A percentile compares a stretch with the other conserved stretches of the same genome.
These are phyloP conservation scores for Portevinia maculata DNA, from an alignment of 2,888 invertebrate species.

Conservation along the genomic window DNA sequence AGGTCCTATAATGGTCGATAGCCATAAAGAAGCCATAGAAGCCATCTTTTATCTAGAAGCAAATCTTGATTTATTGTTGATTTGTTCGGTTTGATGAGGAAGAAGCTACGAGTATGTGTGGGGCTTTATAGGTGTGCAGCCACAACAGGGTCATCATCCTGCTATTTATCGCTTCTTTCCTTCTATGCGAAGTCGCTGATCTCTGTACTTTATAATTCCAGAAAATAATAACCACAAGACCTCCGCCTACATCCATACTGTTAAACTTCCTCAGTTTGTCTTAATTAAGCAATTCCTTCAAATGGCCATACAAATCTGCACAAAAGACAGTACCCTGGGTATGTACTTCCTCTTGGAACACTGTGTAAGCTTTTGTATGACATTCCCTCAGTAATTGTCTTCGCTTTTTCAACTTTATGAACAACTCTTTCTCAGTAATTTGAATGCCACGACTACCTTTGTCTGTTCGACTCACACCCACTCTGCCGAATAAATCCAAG, in stretches of 20 bases:
- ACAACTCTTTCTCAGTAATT: conserved; percentile 7
- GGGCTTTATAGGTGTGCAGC: too few species aligned
- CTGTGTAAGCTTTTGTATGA: conserved; percentile 34
- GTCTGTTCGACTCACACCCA: conserved; percentile 40
- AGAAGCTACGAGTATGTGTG: too few species aligned
- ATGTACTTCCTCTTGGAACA: conserved; percentile 27
- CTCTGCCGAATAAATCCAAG: conserved; percentile 10
- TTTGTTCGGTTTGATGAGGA: too few species aligned
- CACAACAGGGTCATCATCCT: too few species aligned
- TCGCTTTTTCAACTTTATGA: conserved; percentile 1
- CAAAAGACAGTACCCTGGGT: background rate
- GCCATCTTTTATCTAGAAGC: too few species aligned
- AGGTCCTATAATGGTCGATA: too few species aligned
- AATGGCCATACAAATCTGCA: conserved; percentile 12
- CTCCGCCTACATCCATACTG: background rate
- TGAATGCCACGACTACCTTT: conserved; percentile 43
- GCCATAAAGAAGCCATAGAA: too few species aligned
- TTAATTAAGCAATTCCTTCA: conserved; percentile 31
- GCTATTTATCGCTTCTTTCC: too few species aligned
- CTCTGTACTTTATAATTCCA: background rate
- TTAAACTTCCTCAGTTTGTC: conserved; percentile 11
- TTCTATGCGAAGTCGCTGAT: conserved; percentile 18
- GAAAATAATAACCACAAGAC: background rate
- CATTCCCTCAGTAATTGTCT: conserved; percentile 37
- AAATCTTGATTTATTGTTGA: too few species aligned